A percentile compares a stretch with the other conserved stretches of the same genome.
Conservation (phyloP, 1,140 invertebrate species). For the Coenobita brevimanus region DNA sequence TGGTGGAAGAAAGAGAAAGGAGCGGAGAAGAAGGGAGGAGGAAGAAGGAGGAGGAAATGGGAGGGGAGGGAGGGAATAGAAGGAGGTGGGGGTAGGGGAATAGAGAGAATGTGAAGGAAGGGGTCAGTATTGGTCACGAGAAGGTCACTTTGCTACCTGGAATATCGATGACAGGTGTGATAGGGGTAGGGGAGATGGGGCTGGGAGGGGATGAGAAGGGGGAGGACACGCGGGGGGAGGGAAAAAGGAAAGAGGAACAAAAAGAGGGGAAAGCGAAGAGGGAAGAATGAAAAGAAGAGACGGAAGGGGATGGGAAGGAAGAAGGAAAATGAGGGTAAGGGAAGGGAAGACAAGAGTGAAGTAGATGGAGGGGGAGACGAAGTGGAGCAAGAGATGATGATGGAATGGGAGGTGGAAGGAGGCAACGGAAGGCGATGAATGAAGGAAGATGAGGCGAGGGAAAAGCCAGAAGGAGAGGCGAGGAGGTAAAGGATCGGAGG, state of each 20-base stretch:
- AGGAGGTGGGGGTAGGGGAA: not conserved
- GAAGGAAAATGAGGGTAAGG: not conserved
- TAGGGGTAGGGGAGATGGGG: not conserved
- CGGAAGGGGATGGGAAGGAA: not conserved
- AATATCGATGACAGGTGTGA: not conserved
- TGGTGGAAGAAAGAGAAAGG: not conserved
- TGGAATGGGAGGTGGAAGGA: not conserved
- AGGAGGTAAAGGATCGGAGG: too few relatives aligned
- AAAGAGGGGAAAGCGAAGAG: not conserved
- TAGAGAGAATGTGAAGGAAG: not conserved
- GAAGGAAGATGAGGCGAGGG: not conserved
- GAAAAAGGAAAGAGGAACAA: not conserved
- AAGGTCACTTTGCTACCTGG: too few relatives aligned
- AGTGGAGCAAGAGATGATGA: not conserved
- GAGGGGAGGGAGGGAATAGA: not conserved
- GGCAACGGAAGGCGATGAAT: not conserved
- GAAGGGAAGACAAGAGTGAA: not conserved
- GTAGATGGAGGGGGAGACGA: not conserved
- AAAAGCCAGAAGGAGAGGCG: not conserved
- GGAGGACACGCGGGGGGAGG: not conserved
- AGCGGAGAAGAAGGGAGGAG: not conserved
- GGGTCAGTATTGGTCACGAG: too few relatives aligned
- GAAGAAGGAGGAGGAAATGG: not conserved
- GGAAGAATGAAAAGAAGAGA: not conserved
- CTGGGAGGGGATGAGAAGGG: not conserved